Conservation (phyloP, 2,888 invertebrate genomes). For the Polymixis lichenea region DNA sequence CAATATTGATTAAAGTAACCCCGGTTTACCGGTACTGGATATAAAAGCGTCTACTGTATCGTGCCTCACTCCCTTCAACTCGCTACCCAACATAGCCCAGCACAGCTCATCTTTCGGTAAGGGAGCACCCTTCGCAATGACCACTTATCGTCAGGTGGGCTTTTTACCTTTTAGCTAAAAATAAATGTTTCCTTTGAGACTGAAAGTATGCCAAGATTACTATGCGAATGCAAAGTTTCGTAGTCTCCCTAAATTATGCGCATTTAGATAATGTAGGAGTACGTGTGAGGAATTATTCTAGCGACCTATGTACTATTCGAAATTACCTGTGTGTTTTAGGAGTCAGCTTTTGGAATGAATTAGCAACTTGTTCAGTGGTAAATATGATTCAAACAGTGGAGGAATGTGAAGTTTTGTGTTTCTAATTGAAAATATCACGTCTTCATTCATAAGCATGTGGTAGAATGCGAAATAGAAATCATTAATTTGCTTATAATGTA, state of each 20-base stretch:
- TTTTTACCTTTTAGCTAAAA: slow-evolving; percentile 65
- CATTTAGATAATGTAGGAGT: slow-evolving; percentile 53
- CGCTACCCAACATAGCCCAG: neutral
- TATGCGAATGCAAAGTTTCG: slow-evolving; percentile 50
- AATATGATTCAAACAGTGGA: slow-evolving; percentile 4
- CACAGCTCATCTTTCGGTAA: slow-evolving; percentile 30
- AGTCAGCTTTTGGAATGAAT: neutral
- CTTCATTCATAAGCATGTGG: neutral
- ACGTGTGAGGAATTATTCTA: slow-evolving; percentile 43
- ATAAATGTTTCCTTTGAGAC: slow-evolving; percentile 63
- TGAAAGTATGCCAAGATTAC: slow-evolving; percentile 56
- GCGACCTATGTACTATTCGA: slow-evolving; percentile 23
- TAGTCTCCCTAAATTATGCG: slow-evolving; percentile 58
- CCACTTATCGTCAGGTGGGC: slow-evolving; percentile 68
- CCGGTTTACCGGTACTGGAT: too few relatives aligned
- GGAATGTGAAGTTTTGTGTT: neutral
- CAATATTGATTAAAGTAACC: too few relatives aligned
- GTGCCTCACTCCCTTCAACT: neutral
- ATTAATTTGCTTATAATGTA: neutral
- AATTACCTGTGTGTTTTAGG: slow-evolving; percentile 32
- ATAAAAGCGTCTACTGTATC: slow-evolving; percentile 8
- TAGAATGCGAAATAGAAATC: neutral
- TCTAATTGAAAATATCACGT: too few relatives aligned
- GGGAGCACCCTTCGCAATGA: slow-evolving; percentile 33
- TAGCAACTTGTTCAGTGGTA: neutral